A percentile compares a stretch with the other conserved stretches of the same genome.
These are phyloP conservation scores for Brachylomia viminalis DNA, from an alignment of 2,888 invertebrate genomes.

Conservation along the genomic window DNA sequence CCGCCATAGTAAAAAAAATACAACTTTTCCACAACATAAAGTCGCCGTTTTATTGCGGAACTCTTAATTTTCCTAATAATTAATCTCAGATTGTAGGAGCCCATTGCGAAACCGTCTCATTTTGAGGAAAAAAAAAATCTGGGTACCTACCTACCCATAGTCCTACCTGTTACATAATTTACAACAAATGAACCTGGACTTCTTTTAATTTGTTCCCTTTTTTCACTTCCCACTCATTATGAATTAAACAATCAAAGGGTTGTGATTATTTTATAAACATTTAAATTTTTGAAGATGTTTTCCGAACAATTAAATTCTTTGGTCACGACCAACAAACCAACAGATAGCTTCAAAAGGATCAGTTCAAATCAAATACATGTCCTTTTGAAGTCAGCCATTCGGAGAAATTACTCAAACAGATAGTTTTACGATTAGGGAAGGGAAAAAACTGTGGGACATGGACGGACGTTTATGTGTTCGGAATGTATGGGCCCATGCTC, in stretches of 20 bases:
- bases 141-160: constrained; percentile 15
- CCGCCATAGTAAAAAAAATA: constrained; percentile 45
- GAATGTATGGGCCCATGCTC: constrained; percentile 78
- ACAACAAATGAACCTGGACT: constrained; percentile 55
- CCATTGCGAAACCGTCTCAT: constrained; percentile 55
- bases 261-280: constrained; percentile 56
- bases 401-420: constrained; percentile 84
- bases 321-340: constrained; percentile 37
- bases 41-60: constrained; percentile 59
- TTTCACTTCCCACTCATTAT: constrained; percentile 47
- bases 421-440: constrained; percentile 77
- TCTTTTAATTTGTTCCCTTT: constrained; percentile 58
- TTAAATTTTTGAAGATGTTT: constrained; percentile 52
- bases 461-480: constrained; percentile 81
- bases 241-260: constrained; percentile 63
- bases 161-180: constrained; percentile 57
- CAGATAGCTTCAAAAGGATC: constrained; percentile 52
- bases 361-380: constrained; percentile 70
- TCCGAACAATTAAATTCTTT: constrained; percentile 53
- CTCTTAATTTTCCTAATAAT: constrained; percentile 71
- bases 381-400: constrained; percentile 85
- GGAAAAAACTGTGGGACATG: constrained; percentile 76
- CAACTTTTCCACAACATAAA: constrained; percentile 56
- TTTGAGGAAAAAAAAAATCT: constrained; percentile 44
- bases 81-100: constrained; percentile 67